A percentile compares a stretch with the other conserved stretches of the same genome.
Conservation (phyloP, 2,113 vertebrate species). For the Grantiella picta region DNA sequence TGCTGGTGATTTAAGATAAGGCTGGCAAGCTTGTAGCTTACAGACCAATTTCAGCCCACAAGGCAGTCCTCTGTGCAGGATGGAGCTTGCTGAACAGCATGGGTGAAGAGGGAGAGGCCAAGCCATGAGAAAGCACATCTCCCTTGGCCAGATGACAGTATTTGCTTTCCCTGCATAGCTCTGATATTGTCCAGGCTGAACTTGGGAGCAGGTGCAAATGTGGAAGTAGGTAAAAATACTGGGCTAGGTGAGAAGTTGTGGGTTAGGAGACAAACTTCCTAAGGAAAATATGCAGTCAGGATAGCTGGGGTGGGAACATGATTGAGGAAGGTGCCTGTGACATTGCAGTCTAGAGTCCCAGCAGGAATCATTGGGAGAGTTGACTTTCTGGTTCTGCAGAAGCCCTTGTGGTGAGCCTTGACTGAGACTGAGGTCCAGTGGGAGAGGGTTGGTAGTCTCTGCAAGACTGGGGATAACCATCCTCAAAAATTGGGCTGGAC, state of each 20-base stretch:
- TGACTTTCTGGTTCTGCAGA: background rate
- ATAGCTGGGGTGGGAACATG: background rate
- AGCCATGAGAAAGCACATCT: background rate
- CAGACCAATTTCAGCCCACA: background rate
- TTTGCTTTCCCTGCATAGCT: background rate
- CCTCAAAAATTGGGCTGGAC: background rate
- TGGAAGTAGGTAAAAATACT: background rate
- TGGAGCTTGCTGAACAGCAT: background rate
- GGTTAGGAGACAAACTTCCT: background rate
- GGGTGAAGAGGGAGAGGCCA: background rate
- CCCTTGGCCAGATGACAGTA: background rate
- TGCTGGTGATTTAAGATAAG: background rate
- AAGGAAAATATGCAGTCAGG: background rate
- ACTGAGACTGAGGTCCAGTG: background rate
- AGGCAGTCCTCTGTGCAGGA: background rate
- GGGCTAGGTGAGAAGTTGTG: background rate
- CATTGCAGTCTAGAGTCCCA: background rate
- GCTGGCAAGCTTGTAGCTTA: background rate
- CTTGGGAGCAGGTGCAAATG: background rate
- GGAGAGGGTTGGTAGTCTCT: background rate
- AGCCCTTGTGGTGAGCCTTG: background rate
- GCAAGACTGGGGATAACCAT: background rate
- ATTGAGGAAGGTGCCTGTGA: background rate
- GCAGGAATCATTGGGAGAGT: background rate
- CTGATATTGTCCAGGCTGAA: background rate